Evolutionary conservation across 2,888 invertebrate genomes (phyloP).

Genomic region (Heliconius ismenius): DNA sequence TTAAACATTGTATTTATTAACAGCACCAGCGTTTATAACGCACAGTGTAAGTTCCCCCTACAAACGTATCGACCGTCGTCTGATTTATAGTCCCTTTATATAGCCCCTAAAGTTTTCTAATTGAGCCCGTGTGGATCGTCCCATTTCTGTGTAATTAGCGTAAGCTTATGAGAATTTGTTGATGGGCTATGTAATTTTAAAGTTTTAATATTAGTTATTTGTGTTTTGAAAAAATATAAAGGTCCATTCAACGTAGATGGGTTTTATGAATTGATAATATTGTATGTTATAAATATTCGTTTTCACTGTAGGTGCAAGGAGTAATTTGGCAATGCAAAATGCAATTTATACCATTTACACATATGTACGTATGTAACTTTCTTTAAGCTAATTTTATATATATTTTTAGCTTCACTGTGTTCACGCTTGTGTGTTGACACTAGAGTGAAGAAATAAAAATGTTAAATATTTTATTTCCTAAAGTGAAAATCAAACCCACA

Average conservation of each 20-base stretch:
- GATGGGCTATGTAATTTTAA: slow-evolving; percentile 47
- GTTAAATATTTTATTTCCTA: too few species aligned
- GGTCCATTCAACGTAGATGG: background rate
- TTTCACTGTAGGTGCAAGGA: too few species aligned
- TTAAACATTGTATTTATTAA: background rate
- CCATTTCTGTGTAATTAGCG: slow-evolving; percentile 73
- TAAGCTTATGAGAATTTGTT: slow-evolving; percentile 64
- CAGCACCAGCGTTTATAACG: slow-evolving; percentile 16
- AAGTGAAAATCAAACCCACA: too few species aligned
- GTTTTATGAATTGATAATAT: background rate
- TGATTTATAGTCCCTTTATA: slow-evolving; percentile 77
- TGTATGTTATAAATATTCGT: background rate
- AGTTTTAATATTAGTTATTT: slow-evolving; percentile 31
- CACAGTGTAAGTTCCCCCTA: slow-evolving; percentile 54
- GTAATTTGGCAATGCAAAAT: too few species aligned
- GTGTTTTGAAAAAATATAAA: slow-evolving; percentile 8
- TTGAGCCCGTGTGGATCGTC: slow-evolving; percentile 66
- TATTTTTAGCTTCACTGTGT: too few species aligned
- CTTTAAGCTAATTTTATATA: too few species aligned
- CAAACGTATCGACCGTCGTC: slow-evolving; percentile 66
- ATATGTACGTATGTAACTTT: too few species aligned
- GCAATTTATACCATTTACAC: too few species aligned
- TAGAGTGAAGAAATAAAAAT: too few species aligned
- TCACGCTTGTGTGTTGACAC: too few species aligned
- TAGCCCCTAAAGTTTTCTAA: slow-evolving; percentile 77